phyloP scores from a whole-genome alignment of 2,888 invertebrate species.

The Ornithoptera alexandrae region DNA sequence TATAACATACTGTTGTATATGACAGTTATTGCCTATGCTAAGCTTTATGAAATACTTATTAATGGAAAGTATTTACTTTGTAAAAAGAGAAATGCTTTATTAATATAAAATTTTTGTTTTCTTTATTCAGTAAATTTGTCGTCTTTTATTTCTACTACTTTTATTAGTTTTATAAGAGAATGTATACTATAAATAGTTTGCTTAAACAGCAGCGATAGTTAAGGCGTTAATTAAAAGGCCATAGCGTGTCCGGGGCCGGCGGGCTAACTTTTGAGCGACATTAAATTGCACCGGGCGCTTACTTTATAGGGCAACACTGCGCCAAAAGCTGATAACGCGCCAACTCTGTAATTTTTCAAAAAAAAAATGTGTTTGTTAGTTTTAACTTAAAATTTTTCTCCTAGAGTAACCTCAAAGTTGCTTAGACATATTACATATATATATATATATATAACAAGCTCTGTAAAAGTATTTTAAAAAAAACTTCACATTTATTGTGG shows the following conservation, averaged over 20 bases:
- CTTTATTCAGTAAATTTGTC: too few species aligned
- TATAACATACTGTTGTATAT: too few species aligned
- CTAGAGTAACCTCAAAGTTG: background rate
- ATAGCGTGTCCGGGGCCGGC: conserved; percentile 44
- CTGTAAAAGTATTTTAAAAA: too few species aligned
- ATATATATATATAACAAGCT: background rate
- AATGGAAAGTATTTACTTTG: too few species aligned
- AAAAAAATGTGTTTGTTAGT: background rate
- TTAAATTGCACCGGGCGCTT: conserved; percentile 66
- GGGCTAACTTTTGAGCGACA: conserved; percentile 61
- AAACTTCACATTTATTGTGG: too few species aligned
- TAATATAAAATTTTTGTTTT: too few species aligned
- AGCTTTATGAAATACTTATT: too few species aligned
- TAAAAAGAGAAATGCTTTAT: too few species aligned
- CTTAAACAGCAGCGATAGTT: conserved; percentile 23
- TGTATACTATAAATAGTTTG: conserved; percentile 19
- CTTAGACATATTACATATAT: background rate
- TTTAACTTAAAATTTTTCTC: background rate
- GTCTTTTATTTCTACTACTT: too few species aligned
- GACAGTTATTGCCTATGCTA: too few species aligned
- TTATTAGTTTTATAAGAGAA: background rate
- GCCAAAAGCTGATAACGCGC: conserved; percentile 49
- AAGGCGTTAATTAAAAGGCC: conserved; percentile 50
- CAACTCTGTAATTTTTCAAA: conserved; percentile 44
- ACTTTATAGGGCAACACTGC: conserved; percentile 51